phyloP scores from a whole-genome alignment of 2,888 invertebrate genomes.

The Atrina japonica region DNA sequence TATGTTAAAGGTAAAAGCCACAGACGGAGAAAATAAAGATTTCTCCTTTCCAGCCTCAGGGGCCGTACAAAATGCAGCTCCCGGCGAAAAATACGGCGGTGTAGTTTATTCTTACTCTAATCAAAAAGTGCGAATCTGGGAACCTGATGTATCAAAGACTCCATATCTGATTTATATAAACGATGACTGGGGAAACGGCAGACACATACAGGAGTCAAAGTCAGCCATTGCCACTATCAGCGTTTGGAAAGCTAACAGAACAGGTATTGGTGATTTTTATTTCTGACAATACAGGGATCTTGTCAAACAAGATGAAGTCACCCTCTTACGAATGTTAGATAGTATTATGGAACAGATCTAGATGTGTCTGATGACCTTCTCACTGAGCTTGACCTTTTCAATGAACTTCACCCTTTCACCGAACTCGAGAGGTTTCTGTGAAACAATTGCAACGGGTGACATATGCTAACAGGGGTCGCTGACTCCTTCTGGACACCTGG shows the following conservation, averaged over 20 bases:
- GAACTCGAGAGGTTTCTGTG: too few species aligned
- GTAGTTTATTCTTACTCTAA: conserved; percentile 20
- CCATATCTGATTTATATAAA: conserved; percentile 18
- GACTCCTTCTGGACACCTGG: too few species aligned
- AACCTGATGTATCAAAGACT: background rate
- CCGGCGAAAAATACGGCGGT: conserved; percentile 5
- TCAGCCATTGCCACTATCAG: background rate
- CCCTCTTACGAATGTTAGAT: too few species aligned
- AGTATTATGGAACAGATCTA: too few species aligned
- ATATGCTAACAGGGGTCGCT: too few species aligned
- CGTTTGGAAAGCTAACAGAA: conserved; percentile 12
- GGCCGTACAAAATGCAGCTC: conserved; percentile 19
- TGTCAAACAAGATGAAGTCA: too few species aligned
- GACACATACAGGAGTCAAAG: background rate
- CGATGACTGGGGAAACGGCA: conserved; percentile 15
- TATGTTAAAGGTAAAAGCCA: conserved; percentile 4
- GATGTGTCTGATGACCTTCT: too few species aligned
- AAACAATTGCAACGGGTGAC: too few species aligned
- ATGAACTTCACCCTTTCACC: too few species aligned
- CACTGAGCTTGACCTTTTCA: too few species aligned
- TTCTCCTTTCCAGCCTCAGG: conserved; percentile 20
- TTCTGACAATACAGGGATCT: too few species aligned
- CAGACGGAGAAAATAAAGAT: conserved; percentile 9
- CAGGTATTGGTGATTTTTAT: too few species aligned
- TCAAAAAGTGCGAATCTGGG: conserved; percentile 7